Conservation (phyloP, 2,113 vertebrate species). For the Centropus bengalensis region DNA sequence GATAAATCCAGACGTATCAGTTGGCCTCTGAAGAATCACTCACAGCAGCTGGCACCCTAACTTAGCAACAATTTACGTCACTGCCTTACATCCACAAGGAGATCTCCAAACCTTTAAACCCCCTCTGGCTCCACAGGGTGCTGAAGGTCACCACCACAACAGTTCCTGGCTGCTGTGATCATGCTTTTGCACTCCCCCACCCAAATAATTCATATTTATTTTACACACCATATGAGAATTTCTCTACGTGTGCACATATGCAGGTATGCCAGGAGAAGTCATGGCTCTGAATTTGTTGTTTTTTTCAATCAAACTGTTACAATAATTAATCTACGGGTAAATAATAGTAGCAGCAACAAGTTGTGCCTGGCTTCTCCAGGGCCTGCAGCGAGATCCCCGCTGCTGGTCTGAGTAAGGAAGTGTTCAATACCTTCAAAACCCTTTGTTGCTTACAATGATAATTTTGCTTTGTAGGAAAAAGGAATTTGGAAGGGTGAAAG, state of each 20-base stretch:
- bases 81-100: constrained; percentile 14
- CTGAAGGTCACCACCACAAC: constrained; percentile 39
- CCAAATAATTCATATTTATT: background rate
- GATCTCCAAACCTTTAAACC: constrained; percentile 42
- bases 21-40: constrained; percentile 59
- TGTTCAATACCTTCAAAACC: background rate
- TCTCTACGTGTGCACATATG: background rate
- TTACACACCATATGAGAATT: background rate
- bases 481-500: background rate
- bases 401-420: background rate
- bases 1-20: constrained; percentile 39
- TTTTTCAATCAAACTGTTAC: background rate
- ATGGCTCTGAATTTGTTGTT: background rate
- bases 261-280: background rate
- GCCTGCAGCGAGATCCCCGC: background rate
- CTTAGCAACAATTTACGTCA: constrained; percentile 70
- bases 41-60: constrained; percentile 65
- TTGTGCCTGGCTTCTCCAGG: background rate
- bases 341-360: constrained; percentile 23
- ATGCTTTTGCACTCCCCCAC: background rate
- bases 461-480: background rate
- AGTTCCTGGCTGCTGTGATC: background rate
- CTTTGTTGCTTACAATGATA: background rate
- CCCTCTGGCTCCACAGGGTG: background rate
- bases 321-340: constrained; percentile 22